Base-by-base conservation (phyloP, 2,113 vertebrate species). In the Fulmarus glacialis region DNA sequence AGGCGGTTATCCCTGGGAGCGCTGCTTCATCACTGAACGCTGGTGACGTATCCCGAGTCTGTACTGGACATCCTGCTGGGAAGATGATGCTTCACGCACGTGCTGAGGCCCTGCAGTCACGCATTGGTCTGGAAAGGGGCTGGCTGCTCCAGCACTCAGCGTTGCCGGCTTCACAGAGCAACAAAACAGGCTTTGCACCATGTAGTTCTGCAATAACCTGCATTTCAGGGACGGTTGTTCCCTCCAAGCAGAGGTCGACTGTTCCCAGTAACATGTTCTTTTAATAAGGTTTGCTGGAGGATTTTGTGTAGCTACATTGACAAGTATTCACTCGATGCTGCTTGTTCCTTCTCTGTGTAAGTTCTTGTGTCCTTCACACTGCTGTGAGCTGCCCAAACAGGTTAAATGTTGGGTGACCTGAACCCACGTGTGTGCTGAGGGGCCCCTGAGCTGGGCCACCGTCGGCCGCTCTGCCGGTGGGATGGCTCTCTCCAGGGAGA, bases 1-100 rank as follows among this genome's bases (percentile, higher is more conserved):
- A 11, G 53, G 22, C 1, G 1, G 11, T 34, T 52, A 4, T 32
- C 40, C 36, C 45, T 10, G 18, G 36, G 42, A 75, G 70, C 0
- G 0, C 60, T 67, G 77, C 72, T 42, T 9, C 22, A 1, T 23
- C 19, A 1, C 66, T 15, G 55, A 18, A 4, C 0, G 0, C 32
- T 60, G 32, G 20, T 17, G 68, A 24, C 4, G 1, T 4, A 5
- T 40, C 80, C 63, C 3, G 2, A 4, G 30, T 20, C 26, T 19
- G 12, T 12, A 6, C 55, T 15, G 63, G 36, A 12, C 2, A 1
- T 16, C 43, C 50, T 5, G 48, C 47, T 32, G 68, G 36, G 45
- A 23, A 42, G 32, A 72, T 22, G 56, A 5, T 21, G 40, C 19
- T 53, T 34, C 34, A 16, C 7, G 3, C 2, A 2, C 0, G 0